Percentiles rank a stretch among this genome's conserved stretches.
phyloP scores from a whole-genome alignment of 2,888 invertebrate species.

The Drosophila paranaensis region DNA sequence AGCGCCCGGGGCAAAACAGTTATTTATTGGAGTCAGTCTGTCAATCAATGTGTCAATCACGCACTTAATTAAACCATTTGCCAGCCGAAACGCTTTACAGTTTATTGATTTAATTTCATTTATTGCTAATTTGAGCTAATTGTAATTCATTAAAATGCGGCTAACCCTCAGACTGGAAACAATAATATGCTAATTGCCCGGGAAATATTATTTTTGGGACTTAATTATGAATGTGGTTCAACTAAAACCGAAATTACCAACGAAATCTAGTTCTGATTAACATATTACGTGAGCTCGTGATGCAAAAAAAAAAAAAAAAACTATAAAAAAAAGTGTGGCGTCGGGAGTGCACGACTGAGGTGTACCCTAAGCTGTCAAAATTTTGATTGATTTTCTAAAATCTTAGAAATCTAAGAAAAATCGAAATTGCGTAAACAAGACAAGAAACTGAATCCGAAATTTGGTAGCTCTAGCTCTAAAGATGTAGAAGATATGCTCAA shows the following conservation, averaged over 20 bases:
- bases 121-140: conserved; percentile 3
- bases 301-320: background rate
- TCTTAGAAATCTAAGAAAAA: too few species aligned
- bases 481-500: background rate
- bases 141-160: conserved; percentile 1
- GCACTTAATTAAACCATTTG: background rate
- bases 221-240: background rate
- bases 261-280: conserved; percentile 1
- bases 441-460: background rate
- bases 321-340: too few species aligned
- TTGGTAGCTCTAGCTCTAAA: background rate
- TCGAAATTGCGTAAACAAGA: too few species aligned
- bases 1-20: background rate
- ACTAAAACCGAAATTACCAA: background rate
- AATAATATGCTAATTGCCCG: background rate
- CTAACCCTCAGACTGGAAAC: background rate
- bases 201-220: background rate
- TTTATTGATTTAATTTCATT: background rate
- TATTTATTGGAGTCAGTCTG: conserved; percentile 7
- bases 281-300: background rate
- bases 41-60: background rate
- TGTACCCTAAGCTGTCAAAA: background rate
- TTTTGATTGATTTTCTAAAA: too few species aligned
- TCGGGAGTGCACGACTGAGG: background rate
- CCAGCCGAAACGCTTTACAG: background rate